These are phyloP conservation scores for Apistogramma diplotaenia DNA, from an alignment of 2,113 vertebrate species.

Conservation along the genomic window DNA sequence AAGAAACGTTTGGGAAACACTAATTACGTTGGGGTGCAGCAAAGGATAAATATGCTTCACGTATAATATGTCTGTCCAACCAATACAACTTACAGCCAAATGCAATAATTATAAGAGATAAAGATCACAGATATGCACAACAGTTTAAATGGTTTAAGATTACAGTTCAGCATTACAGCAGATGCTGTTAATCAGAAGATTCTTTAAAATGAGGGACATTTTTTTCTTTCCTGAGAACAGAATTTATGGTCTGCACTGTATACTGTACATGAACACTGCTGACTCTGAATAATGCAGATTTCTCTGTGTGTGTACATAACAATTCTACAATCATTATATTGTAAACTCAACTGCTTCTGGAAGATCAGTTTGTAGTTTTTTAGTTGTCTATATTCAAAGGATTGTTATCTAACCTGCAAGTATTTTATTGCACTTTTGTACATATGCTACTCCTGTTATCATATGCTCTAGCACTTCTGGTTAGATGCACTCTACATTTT, in stretches of 20 bases:
- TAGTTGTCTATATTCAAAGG: background rate
- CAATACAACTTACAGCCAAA: background rate
- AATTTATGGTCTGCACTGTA: background rate
- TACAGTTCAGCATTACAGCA: background rate
- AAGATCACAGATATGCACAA: background rate
- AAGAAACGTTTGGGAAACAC: slow-evolving; percentile 3
- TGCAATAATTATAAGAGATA: background rate
- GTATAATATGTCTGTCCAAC: background rate
- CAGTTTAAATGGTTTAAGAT: background rate
- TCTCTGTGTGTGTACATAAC: background rate
- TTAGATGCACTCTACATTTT: too few species aligned
- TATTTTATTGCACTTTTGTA: too few species aligned
- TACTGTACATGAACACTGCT: background rate
- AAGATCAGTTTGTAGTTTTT: background rate
- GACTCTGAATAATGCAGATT: background rate
- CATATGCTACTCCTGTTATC: too few species aligned
- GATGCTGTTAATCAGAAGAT: background rate
- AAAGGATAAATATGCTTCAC: background rate
- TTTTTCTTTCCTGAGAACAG: background rate
- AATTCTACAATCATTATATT: background rate
- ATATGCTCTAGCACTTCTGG: too few species aligned
- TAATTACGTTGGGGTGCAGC: slow-evolving; percentile 2
- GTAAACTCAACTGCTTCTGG: background rate
- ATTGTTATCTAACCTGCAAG: background rate
- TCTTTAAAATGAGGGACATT: background rate